Evolutionary conservation across 2,888 invertebrate genomes (phyloP).

Genomic region (Drosophila paramelanica): DNA sequence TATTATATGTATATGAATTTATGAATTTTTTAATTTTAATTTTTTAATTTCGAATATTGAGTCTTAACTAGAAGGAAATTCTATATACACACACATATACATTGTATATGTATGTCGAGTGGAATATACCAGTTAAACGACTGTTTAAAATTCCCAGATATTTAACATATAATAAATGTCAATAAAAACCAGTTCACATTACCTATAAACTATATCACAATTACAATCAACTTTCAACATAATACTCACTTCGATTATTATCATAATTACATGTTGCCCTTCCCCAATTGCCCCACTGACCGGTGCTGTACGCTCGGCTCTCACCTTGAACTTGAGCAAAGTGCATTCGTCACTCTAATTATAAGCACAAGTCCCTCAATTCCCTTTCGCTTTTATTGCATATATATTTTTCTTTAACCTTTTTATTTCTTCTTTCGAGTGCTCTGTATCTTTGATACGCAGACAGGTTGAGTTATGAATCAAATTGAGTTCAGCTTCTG

Average conservation of each 20-base stretch:
- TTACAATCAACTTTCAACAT: constrained; percentile 5
- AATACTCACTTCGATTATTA: constrained; percentile 8
- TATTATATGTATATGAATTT: too few species aligned
- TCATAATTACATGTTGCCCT: constrained; percentile 17
- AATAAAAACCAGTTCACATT: constrained; percentile 8
- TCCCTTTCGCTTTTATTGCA: constrained; percentile 57
- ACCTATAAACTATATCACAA: constrained; percentile 8
- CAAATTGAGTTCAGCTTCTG: constrained; percentile 38
- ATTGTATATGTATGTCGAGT: too few species aligned
- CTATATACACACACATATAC: too few species aligned
- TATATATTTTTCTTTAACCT: neutral
- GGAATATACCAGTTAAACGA: constrained; percentile 1
- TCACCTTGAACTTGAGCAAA: constrained; percentile 66
- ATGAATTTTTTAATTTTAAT: too few species aligned
- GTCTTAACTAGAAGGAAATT: too few species aligned
- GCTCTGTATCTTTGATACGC: constrained; percentile 15
- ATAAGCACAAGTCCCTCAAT: constrained; percentile 20
- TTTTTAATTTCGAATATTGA: too few species aligned
- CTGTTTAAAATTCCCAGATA: neutral
- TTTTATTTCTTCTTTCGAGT: neutral
- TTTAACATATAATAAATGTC: neutral
- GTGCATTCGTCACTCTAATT: constrained; percentile 28
- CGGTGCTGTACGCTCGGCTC: neutral
- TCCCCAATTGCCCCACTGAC: constrained; percentile 13
- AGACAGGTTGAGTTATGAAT: constrained; percentile 27